Percentiles rank a stretch among this genome's conserved stretches.
phyloP scores from a whole-genome alignment of 2,888 invertebrate species.

The Nomada fabriciana region DNA sequence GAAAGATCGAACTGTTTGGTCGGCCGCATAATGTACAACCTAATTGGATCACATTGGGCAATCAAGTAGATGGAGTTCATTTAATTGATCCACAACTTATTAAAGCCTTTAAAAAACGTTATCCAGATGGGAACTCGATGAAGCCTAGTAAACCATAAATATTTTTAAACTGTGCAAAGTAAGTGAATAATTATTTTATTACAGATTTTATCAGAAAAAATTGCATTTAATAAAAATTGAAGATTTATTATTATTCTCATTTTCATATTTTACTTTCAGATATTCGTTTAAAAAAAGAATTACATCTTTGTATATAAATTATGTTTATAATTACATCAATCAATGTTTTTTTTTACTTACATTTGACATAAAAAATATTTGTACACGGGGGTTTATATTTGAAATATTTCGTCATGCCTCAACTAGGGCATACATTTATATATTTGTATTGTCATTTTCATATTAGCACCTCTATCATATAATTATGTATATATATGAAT shows the following conservation, averaged over 20 bases:
- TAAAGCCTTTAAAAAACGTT: slow-evolving; percentile 94
- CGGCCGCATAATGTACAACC: slow-evolving; percentile 99
- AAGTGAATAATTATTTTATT: slow-evolving; percentile 41
- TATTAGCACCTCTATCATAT: neutral
- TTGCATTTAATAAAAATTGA: slow-evolving; percentile 35
- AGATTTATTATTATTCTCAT: neutral
- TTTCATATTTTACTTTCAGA: neutral
- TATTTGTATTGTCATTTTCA: neutral
- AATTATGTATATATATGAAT: slow-evolving; percentile 10
- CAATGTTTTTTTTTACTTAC: slow-evolving; percentile 21
- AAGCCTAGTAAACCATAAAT: slow-evolving; percentile 81
- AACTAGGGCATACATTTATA: slow-evolving; percentile 14
- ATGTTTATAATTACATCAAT: slow-evolving; percentile 40
- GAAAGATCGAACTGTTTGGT: slow-evolving; percentile 98
- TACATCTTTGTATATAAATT: slow-evolving; percentile 20
- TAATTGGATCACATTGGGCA: slow-evolving; percentile 99
- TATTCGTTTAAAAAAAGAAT: slow-evolving; percentile 9
- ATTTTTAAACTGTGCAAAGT: slow-evolving; percentile 36
- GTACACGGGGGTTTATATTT: slow-evolving; percentile 39
- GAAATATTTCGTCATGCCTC: slow-evolving; percentile 27
- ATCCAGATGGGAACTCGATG: slow-evolving; percentile 94
- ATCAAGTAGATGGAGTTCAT: slow-evolving; percentile 97
- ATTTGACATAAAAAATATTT: slow-evolving; percentile 42
- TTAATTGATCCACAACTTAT: slow-evolving; percentile 96
- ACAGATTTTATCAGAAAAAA: slow-evolving; percentile 39